Conservation (phyloP, 1,140 invertebrate genomes). For the Phthorimaea operculella region DNA sequence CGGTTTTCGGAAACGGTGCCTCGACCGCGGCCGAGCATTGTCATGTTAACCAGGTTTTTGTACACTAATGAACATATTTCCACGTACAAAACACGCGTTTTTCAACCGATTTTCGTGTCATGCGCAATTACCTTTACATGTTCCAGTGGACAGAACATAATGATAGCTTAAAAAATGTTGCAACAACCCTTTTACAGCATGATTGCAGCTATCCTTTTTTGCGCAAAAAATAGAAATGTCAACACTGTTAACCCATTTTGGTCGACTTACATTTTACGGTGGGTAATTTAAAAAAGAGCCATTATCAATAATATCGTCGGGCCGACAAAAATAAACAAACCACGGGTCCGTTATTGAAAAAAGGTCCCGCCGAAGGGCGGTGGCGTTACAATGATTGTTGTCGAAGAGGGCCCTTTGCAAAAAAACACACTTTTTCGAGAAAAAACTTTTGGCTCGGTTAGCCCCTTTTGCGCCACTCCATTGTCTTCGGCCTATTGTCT, state of each 20-base stretch:
- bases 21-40: slow-evolving; percentile 15
- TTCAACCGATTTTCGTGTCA: slow-evolving; percentile 3
- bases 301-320: slow-evolving; percentile 41
- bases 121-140: slow-evolving; percentile 3
- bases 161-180: background rate
- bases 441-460: slow-evolving; percentile 45
- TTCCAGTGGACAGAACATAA: background rate
- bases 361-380: slow-evolving; percentile 39
- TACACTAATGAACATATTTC: slow-evolving; percentile 1
- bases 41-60: slow-evolving; percentile 11
- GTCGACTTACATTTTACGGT: slow-evolving; percentile 6
- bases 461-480: slow-evolving; percentile 55
- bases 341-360: slow-evolving; percentile 51
- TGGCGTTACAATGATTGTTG: slow-evolving; percentile 53
- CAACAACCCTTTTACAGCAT: background rate
- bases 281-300: slow-evolving; percentile 34
- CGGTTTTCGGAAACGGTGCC: slow-evolving; percentile 57
- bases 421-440: slow-evolving; percentile 45
- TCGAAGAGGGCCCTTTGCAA: slow-evolving; percentile 43
- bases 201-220: background rate
- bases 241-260: background rate
- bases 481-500: slow-evolving; percentile 61
- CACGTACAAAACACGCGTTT: slow-evolving; percentile 1
- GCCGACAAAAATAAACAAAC: slow-evolving; percentile 56
- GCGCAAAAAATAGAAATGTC: background rate